Evolutionary conservation across 2,113 vertebrate species (phyloP).

Genomic region (Phocoena sinus): DNA sequence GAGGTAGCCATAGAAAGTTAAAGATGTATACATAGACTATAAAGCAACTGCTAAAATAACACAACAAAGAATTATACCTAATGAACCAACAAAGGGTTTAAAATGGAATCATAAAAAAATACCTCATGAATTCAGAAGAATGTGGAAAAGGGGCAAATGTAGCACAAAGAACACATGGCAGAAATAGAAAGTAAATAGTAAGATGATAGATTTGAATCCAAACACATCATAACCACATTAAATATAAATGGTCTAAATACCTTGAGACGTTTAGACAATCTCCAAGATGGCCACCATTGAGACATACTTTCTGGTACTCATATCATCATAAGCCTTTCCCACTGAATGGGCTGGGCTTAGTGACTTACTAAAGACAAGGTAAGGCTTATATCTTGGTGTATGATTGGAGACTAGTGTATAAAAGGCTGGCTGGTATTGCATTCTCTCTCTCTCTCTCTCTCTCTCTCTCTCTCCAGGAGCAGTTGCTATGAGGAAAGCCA

Average conservation of each 20-base stretch:
- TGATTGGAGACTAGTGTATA: neutral
- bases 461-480: no score
- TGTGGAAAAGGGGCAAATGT: neutral
- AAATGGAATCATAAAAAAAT: neutral
- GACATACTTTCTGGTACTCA: neutral
- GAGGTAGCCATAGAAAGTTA: neutral
- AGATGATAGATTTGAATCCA: neutral
- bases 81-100: neutral
- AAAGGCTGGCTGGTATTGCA: neutral
- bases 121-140: neutral
- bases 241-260: neutral
- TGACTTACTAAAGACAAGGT: neutral
- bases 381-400: neutral
- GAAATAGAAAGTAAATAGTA: neutral
- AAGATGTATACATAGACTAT: neutral
- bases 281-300: neutral
- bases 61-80: neutral
- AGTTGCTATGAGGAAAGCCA: neutral
- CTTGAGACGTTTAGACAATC: neutral
- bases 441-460: neutral
- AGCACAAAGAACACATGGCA: neutral
- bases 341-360: neutral
- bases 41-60: neutral
- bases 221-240: neutral
- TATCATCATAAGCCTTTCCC: neutral